Percentiles rank a stretch among this genome's conserved stretches.
These are phyloP conservation scores for Mico argentatus DNA, from an alignment of 2,797 vertebrate genomes.

Conservation along the genomic window DNA sequence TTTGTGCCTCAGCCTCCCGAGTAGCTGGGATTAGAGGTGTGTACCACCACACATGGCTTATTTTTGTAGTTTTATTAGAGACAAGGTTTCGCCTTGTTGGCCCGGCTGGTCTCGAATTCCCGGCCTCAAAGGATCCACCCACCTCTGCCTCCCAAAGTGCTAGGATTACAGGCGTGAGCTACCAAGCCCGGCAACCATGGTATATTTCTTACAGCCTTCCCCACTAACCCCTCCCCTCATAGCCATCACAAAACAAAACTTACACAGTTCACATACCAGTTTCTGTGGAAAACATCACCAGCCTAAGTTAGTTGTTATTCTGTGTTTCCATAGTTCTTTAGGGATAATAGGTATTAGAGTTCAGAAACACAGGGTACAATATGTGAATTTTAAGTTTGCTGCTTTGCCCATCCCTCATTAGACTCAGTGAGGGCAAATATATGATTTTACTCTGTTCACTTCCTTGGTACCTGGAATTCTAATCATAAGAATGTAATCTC, in stretches of 20 bases:
- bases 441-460: background rate
- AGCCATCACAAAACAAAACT: background rate
- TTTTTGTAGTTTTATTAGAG: background rate
- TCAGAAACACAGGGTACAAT: background rate
- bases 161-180: background rate
- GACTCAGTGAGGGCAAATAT: background rate
- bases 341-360: background rate
- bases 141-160: background rate
- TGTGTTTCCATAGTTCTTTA: conserved; percentile 7
- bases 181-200: background rate
- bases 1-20: background rate
- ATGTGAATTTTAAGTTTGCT: conserved; percentile 1
- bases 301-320: background rate
- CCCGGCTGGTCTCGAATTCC: background rate
- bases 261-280: background rate
- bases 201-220: background rate
- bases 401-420: background rate
- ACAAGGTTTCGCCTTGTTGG: background rate
- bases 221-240: accelerated
- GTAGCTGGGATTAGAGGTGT: background rate
- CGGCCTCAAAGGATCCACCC: background rate
- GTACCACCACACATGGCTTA: background rate
- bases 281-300: background rate
- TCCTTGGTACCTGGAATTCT: background rate
- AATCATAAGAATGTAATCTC: background rate